Evolutionary conservation across 1,140 invertebrate genomes (phyloP).

Genomic region (Ruditapes philippinarum): DNA sequence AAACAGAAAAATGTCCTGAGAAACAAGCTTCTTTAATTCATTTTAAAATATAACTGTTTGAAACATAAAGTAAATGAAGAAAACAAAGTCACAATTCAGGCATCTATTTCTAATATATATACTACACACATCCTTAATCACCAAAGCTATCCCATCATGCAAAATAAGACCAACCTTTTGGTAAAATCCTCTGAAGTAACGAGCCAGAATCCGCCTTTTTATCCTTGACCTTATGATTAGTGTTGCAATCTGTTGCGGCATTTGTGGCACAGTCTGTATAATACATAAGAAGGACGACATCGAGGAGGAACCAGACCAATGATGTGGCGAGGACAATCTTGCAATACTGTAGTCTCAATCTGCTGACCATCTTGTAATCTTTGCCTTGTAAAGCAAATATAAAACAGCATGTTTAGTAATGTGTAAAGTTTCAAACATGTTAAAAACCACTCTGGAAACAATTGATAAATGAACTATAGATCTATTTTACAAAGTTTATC

Average conservation of each 20-base stretch:
- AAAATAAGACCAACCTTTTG: conserved; percentile 78
- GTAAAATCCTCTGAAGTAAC: conserved; percentile 81
- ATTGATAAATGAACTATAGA: no score
- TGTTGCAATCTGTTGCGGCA: conserved; percentile 66
- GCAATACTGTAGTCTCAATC: conserved; percentile 88
- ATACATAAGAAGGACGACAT: conserved; percentile 96
- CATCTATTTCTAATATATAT: no score
- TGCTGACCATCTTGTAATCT: conserved; percentile 79
- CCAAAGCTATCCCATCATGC: neutral
- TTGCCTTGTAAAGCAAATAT: neutral
- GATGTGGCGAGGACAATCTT: conserved; percentile 98
- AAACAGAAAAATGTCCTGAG: no score
- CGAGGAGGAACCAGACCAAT: conserved; percentile 97
- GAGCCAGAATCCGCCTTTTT: conserved; percentile 57
- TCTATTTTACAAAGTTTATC: no score
- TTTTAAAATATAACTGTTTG: no score
- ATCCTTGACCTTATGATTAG: conserved; percentile 53
- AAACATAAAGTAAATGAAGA: no score
- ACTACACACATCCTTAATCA: neutral
- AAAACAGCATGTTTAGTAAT: neutral
- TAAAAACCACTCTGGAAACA: no score
- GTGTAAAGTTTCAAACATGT: no score
- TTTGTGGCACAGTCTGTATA: conserved; percentile 93
- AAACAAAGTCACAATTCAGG: no score
- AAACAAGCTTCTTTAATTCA: no score